phyloP scores from a whole-genome alignment of 2,113 vertebrate species.

The Pseudois nayaur region DNA sequence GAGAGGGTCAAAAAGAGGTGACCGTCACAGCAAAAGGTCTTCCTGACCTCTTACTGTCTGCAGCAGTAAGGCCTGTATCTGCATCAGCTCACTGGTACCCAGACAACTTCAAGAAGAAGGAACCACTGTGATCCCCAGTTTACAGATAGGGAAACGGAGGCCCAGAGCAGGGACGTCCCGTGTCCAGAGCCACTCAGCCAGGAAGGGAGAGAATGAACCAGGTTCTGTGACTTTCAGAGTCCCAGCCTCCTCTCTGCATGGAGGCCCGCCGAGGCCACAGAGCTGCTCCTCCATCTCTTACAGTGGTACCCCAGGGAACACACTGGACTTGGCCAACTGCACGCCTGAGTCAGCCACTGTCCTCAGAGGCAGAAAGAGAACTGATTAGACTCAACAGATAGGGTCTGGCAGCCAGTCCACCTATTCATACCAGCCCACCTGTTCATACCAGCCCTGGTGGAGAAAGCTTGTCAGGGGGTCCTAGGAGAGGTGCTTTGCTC shows the following conservation, averaged over 20 bases:
- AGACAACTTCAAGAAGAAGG: neutral
- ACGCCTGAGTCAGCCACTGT: neutral
- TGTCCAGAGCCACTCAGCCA: neutral
- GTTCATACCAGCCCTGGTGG: neutral
- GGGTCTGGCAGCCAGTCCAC: neutral
- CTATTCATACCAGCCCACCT: neutral
- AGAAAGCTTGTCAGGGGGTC: neutral
- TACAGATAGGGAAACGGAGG: neutral
- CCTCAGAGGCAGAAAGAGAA: neutral
- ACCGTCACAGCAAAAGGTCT: neutral
- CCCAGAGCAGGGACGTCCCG: neutral
- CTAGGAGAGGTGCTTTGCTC: neutral
- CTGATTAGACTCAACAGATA: neutral
- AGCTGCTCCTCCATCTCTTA: neutral
- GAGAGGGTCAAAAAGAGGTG: neutral
- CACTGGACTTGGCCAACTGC: neutral
- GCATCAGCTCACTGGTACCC: neutral
- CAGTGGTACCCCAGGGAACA: too few relatives aligned
- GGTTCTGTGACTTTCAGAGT: neutral
- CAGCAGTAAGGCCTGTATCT: neutral
- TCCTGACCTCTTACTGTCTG: neutral
- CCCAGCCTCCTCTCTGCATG: neutral
- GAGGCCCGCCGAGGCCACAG: neutral
- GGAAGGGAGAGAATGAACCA: neutral
- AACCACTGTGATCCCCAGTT: neutral